Evolutionary conservation across 1,140 invertebrate genomes (phyloP).

Genomic region (Drosophila melanogaster): Release_6_plus_ISO1_MT NT_033779.5:4486001-4486500

Average conservation of each 20-base stretch:
- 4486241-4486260: conserved; percentile 90
- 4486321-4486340: conserved; percentile 91
- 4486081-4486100: conserved; percentile 90
- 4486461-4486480: conserved; percentile 89
- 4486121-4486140: conserved; percentile 93
- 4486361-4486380: conserved; percentile 93
- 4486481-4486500: conserved; percentile 91
- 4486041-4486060: conserved; percentile 93
- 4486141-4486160: conserved; percentile 92
- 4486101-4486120: conserved; percentile 92
- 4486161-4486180: conserved; percentile 89
- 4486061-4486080: conserved; percentile 90
- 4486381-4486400: conserved; percentile 92
- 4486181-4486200: conserved; percentile 92
- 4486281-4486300: conserved; percentile 90
- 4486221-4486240: conserved; percentile 94
- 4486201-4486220: conserved; percentile 92
- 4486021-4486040: conserved; percentile 93
- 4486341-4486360: conserved; percentile 93
- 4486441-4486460: conserved; percentile 94
- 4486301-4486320: conserved; percentile 91
- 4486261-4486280: conserved; percentile 85
- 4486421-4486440: conserved; percentile 92
- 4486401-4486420: conserved; percentile 92
- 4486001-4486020: conserved; percentile 93